Evolutionary conservation across 2,113 vertebrate species (phyloP).

Genomic region (Caranx ignobilis): DNA sequence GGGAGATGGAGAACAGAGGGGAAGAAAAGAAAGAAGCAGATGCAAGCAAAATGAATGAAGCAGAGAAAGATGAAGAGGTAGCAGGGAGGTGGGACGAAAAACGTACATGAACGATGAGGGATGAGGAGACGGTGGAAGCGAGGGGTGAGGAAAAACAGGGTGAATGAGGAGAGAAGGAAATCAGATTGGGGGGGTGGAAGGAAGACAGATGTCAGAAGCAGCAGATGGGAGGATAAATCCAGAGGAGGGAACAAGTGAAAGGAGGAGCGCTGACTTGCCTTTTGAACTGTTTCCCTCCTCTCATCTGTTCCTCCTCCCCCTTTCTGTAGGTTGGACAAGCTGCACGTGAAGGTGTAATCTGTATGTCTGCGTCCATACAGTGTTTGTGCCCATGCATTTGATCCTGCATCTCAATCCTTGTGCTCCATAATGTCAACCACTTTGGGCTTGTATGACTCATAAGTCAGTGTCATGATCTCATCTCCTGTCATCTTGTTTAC

Average conservation of each 20-base stretch:
- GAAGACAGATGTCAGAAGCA: slow-evolving; percentile 43
- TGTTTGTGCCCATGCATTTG: not conserved
- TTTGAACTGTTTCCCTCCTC: slow-evolving; percentile 54
- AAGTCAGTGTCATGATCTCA: not conserved
- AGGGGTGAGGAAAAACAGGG: not conserved
- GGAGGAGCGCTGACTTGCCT: slow-evolving; percentile 37
- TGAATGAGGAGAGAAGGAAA: slow-evolving; percentile 16
- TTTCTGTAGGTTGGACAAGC: slow-evolving; percentile 33
- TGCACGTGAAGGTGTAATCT: slow-evolving; percentile 63
- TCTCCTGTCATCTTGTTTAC: slow-evolving; percentile 1
- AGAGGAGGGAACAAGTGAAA: slow-evolving; percentile 36
- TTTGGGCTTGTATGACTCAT: not conserved
- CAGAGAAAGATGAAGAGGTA: not conserved
- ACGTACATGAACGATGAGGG: slow-evolving; percentile 16
- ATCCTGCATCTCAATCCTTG: not conserved
- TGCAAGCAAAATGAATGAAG: slow-evolving; percentile 45
- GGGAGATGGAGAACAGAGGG: slow-evolving; percentile 16
- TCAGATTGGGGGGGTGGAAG: slow-evolving; percentile 18
- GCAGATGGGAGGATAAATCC: slow-evolving; percentile 64
- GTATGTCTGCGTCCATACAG: slow-evolving; percentile 36
- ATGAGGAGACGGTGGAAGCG: slow-evolving; percentile 27
- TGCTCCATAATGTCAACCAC: not conserved
- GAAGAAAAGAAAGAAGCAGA: slow-evolving; percentile 29
- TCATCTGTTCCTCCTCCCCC: slow-evolving; percentile 40
- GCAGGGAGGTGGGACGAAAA: slow-evolving; percentile 13